These are phyloP conservation scores for Habroteleia sp. DNA, from an alignment of 2,888 invertebrate species.

Conservation along the genomic window DNA sequence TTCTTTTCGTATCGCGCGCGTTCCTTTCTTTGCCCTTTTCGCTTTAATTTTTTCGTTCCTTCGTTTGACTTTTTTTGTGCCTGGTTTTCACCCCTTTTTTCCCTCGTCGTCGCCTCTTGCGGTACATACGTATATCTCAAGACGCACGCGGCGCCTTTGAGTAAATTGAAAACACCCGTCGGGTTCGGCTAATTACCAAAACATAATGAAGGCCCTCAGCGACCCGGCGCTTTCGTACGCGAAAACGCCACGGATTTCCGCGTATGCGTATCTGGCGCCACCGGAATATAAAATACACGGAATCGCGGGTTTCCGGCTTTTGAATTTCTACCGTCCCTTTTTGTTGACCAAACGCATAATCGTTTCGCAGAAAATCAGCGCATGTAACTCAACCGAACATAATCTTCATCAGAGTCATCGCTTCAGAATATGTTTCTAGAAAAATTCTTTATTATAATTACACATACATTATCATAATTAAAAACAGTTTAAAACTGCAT, in stretches of 20 bases:
- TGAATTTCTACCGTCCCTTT: constrained; percentile 63
- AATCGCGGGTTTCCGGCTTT: constrained; percentile 75
- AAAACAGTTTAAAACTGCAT: no score
- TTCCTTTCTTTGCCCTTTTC: constrained; percentile 64
- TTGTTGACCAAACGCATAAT: constrained; percentile 24
- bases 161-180: constrained; percentile 79
- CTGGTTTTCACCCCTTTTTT: constrained; percentile 48
- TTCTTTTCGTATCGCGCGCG: constrained; percentile 67
- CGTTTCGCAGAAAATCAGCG: constrained; percentile 31
- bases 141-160: constrained; percentile 69
- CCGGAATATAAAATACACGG: constrained; percentile 70
- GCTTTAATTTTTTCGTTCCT: constrained; percentile 57
- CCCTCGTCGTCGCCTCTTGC: constrained; percentile 44
- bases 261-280: constrained; percentile 73
- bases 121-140: constrained; percentile 40
- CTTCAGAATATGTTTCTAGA: no score
- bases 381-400: neutral
- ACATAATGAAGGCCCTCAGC: constrained; percentile 77
- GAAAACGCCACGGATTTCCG: constrained; percentile 62
- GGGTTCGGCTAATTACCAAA: constrained; percentile 81
- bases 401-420: no score
- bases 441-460: no score
- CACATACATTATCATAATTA: no score
- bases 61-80: constrained; percentile 21
- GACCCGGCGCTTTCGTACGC: constrained; percentile 65